Base-by-base conservation (phyloP, 2,888 invertebrate genomes). In the Patella ulyssiponensis region DNA sequence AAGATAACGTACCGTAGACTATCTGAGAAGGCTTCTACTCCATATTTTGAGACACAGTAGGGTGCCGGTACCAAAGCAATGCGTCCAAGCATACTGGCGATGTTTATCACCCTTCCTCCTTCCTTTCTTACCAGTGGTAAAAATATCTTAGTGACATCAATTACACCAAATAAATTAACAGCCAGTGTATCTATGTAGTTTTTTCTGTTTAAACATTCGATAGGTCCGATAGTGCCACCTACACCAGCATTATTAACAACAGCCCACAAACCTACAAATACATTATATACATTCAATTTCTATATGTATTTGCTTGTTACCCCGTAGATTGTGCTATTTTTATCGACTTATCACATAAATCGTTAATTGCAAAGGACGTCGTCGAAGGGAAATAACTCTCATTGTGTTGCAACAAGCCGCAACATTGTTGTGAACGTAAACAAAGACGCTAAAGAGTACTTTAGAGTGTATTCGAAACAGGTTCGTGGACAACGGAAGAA, bases 101-200 rank as follows among this genome's bases (percentile, higher is more conserved):
- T 86, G 80, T 86, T 88, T 9, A 89, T 85, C 52, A 89, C 78
- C 1, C 89, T 83, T 2, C 89, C 89, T 70, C 79, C 79, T 11
- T 80, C 81, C 33, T 81, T 78, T 23, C 86, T 83, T 15, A 89
- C 52, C 17, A 89, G 77, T 0, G 88, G 88, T 17, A 88, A 79
- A 44, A 44, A 44, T 9, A 44, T 44, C 4, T 44, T 44, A 44
- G 44, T 44, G 7, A 44, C 44, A 9, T 86, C 85, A 11, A 92
- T 88, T 5, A 91, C 86, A 7, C 92, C 92, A 76, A 87, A 87
- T 5, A 89, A 77, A 80, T 92, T 92, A 54, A 90, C 86, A 7
- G 83, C 81, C 51, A 87, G 78, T n/a, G 79, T 79, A 1, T 73
- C 64, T 44, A 81, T 78, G 82, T 91, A 92, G 75, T 91, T 90